Evolutionary conservation across 2,113 vertebrate species (phyloP).

Genomic region (Daphoenositta chrysoptera): DNA sequence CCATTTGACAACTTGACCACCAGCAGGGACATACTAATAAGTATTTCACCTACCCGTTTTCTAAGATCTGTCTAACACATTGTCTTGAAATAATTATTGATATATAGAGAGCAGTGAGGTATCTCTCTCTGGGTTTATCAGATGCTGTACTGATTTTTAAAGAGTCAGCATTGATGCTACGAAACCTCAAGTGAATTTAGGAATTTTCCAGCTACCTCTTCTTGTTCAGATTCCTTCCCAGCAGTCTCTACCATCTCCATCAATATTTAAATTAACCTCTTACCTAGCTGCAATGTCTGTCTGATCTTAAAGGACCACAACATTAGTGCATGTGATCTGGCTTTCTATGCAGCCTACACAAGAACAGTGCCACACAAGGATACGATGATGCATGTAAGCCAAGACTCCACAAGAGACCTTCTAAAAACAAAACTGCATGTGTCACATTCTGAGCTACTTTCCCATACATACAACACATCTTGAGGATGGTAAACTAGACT

Average conservation of each 20-base stretch:
- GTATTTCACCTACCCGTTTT: not conserved
- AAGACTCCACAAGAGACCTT: not conserved
- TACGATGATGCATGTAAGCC: not conserved
- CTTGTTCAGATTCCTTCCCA: not conserved
- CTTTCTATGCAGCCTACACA: not conserved
- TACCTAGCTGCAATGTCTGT: not conserved
- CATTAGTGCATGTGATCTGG: not conserved
- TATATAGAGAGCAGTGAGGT: not conserved
- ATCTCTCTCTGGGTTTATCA: not conserved
- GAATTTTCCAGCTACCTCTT: not conserved
- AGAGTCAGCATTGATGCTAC: not conserved
- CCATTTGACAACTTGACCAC: not conserved
- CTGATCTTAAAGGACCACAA: not conserved
- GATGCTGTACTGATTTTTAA: constrained; percentile 23
- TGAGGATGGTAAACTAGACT: not conserved
- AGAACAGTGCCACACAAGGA: not conserved
- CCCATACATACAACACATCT: not conserved
- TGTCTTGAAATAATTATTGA: constrained; percentile 11
- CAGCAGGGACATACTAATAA: not conserved
- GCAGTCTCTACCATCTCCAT: not conserved
- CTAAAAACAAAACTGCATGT: not conserved
- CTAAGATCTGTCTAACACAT: not conserved
- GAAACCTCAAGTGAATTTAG: constrained; percentile 33
- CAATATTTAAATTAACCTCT: constrained; percentile 2
- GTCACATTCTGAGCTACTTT: not conserved